These are phyloP conservation scores for Drosophila sp. DNA, from an alignment of 1,140 invertebrate genomes.

Conservation along the genomic window DNA sequence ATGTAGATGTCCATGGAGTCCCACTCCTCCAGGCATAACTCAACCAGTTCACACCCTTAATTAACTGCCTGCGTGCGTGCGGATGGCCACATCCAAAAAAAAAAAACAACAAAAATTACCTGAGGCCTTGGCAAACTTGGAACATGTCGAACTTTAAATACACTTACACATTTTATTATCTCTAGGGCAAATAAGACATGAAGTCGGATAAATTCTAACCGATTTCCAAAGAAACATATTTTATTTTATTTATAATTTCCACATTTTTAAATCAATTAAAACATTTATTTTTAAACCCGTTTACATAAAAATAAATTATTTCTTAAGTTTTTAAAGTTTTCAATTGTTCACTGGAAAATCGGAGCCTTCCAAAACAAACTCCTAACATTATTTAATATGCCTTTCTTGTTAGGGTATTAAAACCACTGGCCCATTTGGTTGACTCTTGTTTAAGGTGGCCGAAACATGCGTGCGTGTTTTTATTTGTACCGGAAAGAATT, in stretches of 20 bases:
- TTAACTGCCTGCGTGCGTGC: slow-evolving; percentile 65
- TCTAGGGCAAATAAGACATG: no score
- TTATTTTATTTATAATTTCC: no score
- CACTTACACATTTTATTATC: no score
- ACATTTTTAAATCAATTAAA: no score
- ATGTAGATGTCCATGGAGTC: slow-evolving; percentile 15
- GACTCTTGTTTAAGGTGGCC: slow-evolving; percentile 37
- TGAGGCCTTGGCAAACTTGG: not conserved
- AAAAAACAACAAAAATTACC: slow-evolving; percentile 4
- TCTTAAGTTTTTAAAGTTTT: no score
- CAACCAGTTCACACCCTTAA: slow-evolving; percentile 82
- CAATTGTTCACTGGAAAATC: no score
- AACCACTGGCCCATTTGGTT: slow-evolving; percentile 43
- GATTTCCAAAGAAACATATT: no score
- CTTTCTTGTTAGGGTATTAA: not conserved
- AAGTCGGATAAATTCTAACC: no score
- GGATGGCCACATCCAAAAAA: slow-evolving; percentile 58
- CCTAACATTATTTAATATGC: not conserved
- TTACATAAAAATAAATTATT: no score
- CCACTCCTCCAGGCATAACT: slow-evolving; percentile 65
- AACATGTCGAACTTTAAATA: no score
- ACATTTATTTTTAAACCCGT: no score
- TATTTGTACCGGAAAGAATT: slow-evolving; percentile 47
- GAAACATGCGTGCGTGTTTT: slow-evolving; percentile 55
- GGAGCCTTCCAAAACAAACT: no score